phyloP scores from a whole-genome alignment of 2,888 invertebrate genomes.

The Arge pagana region DNA sequence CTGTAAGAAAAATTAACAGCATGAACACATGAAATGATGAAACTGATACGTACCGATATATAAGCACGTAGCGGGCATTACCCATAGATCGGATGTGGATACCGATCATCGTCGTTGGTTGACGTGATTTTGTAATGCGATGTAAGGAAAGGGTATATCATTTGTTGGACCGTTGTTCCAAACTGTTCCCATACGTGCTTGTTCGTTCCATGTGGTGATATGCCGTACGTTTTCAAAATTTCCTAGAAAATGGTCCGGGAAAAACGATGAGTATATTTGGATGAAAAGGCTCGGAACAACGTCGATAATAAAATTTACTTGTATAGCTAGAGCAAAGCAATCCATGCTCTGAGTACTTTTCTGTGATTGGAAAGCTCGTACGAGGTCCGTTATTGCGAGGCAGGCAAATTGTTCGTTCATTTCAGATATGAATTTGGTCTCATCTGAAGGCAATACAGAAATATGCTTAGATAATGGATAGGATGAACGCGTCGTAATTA shows the following conservation, averaged over 20 bases:
- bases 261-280: too few species aligned
- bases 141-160: constrained; percentile 75
- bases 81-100: constrained; percentile 57
- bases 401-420: constrained; percentile 75
- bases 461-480: constrained; percentile 28
- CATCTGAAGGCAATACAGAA: constrained; percentile 37
- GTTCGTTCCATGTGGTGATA: constrained; percentile 68
- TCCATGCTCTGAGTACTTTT: constrained; percentile 79
- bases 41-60: too few species aligned
- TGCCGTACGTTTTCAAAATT: constrained; percentile 72
- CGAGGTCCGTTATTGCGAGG: constrained; percentile 71
- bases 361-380: constrained; percentile 76
- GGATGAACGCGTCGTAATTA: background rate
- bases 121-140: constrained; percentile 61
- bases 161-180: constrained; percentile 73
- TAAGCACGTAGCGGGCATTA: too few species aligned
- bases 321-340: constrained; percentile 77
- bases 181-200: constrained; percentile 72
- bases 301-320: too few species aligned
- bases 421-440: constrained; percentile 68
- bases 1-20: constrained; percentile 72
- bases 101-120: constrained; percentile 38
- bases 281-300: too few species aligned
- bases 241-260: too few species aligned
- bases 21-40: too few species aligned